phyloP scores from a whole-genome alignment of 2,113 vertebrate genomes.

The Seriola dumerili region DNA sequence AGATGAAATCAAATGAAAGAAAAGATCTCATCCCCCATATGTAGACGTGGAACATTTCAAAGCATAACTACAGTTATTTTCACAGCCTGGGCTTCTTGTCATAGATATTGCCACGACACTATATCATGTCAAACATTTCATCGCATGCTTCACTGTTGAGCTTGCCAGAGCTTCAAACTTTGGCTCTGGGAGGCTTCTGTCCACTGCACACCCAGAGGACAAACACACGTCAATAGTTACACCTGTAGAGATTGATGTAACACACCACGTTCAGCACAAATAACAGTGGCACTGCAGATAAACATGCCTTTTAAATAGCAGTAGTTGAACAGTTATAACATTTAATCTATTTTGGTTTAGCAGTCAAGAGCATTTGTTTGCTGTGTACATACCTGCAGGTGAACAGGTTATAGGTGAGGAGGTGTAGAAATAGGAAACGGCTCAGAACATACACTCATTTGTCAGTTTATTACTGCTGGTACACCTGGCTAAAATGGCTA shows the following conservation, averaged over 20 bases:
- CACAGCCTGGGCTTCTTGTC: neutral
- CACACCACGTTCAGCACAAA: neutral
- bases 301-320: neutral
- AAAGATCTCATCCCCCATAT: no score
- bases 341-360: conserved; percentile 12
- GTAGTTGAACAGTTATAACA: neutral
- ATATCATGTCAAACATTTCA: neutral
- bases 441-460: neutral
- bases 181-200: neutral
- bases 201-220: conserved; percentile 31
- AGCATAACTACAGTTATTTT: neutral
- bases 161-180: neutral
- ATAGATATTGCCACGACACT: neutral
- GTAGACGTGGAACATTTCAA: neutral
- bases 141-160: neutral
- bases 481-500: neutral
- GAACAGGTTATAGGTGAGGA: neutral
- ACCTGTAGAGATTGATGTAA: conserved; percentile 31
- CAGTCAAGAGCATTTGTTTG: neutral
- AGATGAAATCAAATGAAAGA: neutral
- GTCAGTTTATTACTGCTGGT: neutral
- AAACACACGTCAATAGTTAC: conserved; percentile 28
- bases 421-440: neutral
- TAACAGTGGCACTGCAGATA: neutral
- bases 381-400: neutral